These are phyloP conservation scores for Tolmerus cingulatus DNA, from an alignment of 2,888 invertebrate species.

Conservation along the genomic window DNA sequence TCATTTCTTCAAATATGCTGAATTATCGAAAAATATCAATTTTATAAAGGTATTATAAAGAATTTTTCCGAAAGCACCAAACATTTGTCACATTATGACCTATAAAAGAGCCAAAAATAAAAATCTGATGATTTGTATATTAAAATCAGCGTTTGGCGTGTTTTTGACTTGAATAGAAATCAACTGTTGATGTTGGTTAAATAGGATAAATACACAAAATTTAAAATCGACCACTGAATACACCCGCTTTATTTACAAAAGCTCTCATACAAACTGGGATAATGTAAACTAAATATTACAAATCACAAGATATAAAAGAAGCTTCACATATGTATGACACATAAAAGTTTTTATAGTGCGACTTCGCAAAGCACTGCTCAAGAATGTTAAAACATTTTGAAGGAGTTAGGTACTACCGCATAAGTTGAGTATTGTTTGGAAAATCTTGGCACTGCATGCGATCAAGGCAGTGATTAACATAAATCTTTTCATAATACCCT, in stretches of 20 bases:
- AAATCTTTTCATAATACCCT: background rate
- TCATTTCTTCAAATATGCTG: no score
- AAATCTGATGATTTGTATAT: background rate
- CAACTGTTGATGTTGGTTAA: background rate
- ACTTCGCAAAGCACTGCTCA: background rate
- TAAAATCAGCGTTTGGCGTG: no score
- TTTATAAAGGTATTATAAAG: background rate
- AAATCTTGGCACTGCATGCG: background rate
- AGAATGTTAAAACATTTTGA: background rate
- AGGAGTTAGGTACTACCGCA: background rate
- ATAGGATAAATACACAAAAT: background rate
- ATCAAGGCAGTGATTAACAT: background rate
- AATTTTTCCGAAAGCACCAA: background rate
- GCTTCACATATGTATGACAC: background rate
- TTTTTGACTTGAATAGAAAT: background rate
- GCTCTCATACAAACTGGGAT: background rate
- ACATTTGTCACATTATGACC: background rate
- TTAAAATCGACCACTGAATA: background rate
- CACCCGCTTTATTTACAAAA: background rate
- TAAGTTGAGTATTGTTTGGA: background rate
- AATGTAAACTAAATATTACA: background rate
- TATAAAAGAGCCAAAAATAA: background rate
- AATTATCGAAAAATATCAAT: no score
- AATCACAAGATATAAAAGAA: background rate
- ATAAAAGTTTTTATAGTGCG: background rate